A percentile compares a stretch with the other conserved stretches of the same genome.
These are phyloP conservation scores for Botia almorhae DNA, from an alignment of 2,797 vertebrate species.

Conservation along the genomic window DNA sequence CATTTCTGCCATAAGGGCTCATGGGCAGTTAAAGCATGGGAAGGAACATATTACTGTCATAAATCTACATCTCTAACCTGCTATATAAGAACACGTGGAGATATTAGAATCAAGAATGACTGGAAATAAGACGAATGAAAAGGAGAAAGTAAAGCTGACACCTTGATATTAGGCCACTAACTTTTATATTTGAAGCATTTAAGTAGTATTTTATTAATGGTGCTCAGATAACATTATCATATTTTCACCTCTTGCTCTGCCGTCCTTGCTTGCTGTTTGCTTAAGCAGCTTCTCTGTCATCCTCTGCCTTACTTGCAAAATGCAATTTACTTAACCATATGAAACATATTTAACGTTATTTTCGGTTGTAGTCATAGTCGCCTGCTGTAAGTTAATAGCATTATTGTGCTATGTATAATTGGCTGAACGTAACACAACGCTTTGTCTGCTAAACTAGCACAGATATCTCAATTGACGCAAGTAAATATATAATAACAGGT, in stretches of 20 bases:
- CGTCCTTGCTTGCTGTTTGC: constrained; percentile 53
- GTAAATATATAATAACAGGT: not conserved
- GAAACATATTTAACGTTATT: not conserved
- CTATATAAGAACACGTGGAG: constrained; percentile 68
- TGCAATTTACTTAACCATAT: not conserved
- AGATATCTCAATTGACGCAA: not conserved
- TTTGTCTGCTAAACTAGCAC: not conserved
- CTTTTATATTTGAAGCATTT: constrained; percentile 45
- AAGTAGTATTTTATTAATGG: constrained; percentile 52
- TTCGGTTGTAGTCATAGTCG: not conserved
- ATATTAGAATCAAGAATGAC: constrained; percentile 70
- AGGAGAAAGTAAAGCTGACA: constrained; percentile 64
- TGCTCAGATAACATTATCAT: constrained; percentile 26
- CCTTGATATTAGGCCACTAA: constrained; percentile 56
- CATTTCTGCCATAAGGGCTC: constrained; percentile 73
- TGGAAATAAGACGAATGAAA: constrained; percentile 68
- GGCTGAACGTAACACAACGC: not conserved
- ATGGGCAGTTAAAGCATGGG: constrained; percentile 80
- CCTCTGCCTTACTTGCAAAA: not conserved
- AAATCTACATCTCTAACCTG: constrained; percentile 80
- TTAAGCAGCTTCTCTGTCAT: not conserved
- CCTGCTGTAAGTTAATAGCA: not conserved
- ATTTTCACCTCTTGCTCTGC: constrained; percentile 13
- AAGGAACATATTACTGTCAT: constrained; percentile 82
- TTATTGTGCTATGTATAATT: not conserved